Evolutionary conservation across 92 coral and sea anemone genomes (phyloP).

Genomic region (Porites evermanni): DNA sequence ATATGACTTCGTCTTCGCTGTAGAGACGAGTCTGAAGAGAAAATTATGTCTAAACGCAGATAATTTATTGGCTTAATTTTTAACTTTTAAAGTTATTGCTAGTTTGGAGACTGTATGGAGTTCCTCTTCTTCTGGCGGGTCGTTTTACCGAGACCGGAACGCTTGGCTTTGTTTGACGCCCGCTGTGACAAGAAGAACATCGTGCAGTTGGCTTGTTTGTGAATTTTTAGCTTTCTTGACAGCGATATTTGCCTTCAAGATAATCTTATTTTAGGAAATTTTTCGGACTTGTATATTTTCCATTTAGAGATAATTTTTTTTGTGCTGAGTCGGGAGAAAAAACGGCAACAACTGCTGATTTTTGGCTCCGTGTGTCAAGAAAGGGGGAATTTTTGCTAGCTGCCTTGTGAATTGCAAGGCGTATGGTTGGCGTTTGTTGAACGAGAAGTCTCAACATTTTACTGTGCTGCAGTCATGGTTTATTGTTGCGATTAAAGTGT

Average conservation of each 20-base stretch:
- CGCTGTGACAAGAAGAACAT: not conserved
- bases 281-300: not conserved
- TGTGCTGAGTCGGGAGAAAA: not conserved
- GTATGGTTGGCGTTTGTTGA: not conserved
- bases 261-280: not conserved
- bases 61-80: conserved; percentile 39
- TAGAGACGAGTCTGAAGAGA: not conserved
- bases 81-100: conserved; percentile 13
- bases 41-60: conserved; percentile 17
- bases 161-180: not conserved
- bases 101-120: not conserved
- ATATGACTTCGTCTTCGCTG: not conserved
- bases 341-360: not conserved
- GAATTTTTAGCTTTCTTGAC: conserved; percentile 11
- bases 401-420: not conserved
- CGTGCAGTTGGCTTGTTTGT: not conserved
- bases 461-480: conserved; percentile 92
- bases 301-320: conserved; percentile 1
- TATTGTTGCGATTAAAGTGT: conserved; percentile 51
- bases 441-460: conserved; percentile 24
- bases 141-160: not conserved
- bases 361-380: conserved; percentile 4
- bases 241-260: conserved; percentile 10
- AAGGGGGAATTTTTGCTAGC: not conserved
- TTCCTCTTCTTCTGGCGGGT: not conserved